Evolutionary conservation across 2,113 vertebrate species (phyloP).

Genomic region (Strix aluco): DNA sequence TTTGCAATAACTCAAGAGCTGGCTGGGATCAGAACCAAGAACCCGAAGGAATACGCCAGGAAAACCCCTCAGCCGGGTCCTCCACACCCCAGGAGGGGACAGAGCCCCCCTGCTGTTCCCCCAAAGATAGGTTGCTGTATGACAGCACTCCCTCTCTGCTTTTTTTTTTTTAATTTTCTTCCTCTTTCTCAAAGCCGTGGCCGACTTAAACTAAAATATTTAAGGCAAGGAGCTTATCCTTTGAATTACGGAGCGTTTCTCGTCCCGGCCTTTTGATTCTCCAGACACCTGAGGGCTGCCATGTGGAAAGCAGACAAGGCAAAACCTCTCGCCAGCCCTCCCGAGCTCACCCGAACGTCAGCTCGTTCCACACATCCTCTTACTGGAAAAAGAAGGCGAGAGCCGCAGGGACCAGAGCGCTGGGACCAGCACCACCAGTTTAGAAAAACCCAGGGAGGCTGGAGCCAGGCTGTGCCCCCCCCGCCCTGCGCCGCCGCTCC

Average conservation of each 20-base stretch:
- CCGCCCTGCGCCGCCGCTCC: too few relatives aligned
- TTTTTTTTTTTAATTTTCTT: background rate
- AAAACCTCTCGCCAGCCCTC: background rate
- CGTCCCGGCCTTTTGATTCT: background rate
- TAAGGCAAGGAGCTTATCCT: background rate
- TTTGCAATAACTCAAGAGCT: too few relatives aligned
- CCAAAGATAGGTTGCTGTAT: background rate
- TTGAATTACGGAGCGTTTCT: background rate
- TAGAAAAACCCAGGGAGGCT: too few relatives aligned
- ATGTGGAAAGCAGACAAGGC: slow-evolving; percentile 58
- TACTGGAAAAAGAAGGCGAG: background rate
- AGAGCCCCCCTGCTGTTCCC: too few relatives aligned
- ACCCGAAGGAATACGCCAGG: too few relatives aligned
- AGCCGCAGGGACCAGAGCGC: background rate
- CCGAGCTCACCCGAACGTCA: slow-evolving; percentile 5
- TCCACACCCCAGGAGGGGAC: too few relatives aligned
- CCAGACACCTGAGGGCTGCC: slow-evolving; percentile 55
- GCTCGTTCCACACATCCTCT: background rate
- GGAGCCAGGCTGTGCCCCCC: background rate
- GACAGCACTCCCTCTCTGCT: background rate
- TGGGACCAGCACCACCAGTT: background rate
- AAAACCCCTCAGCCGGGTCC: too few relatives aligned
- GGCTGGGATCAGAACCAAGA: too few relatives aligned
- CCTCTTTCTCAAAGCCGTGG: background rate
- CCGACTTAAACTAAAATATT: background rate